Conservation (phyloP, 2,113 vertebrate genomes). For the Octodon degus region DNA sequence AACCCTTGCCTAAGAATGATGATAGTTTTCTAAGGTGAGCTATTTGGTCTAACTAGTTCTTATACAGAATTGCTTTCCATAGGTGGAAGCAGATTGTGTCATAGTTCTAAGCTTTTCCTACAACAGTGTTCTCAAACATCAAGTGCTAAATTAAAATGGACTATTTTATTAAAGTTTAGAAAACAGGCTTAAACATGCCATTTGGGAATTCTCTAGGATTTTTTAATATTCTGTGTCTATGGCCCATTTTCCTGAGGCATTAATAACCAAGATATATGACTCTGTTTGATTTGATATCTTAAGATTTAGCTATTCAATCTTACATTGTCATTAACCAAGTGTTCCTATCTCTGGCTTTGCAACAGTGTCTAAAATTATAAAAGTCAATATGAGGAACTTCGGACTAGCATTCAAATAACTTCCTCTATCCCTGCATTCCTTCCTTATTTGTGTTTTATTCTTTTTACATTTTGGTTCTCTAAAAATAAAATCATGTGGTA, state of each 20-base stretch:
- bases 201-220: not conserved
- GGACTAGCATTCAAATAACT: not conserved
- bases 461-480: not conserved
- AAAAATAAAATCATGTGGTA: conserved; percentile 54
- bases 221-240: conserved; percentile 1
- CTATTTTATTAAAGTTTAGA: not conserved
- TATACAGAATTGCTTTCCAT: not conserved
- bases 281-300: conserved; percentile 12
- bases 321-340: conserved; percentile 51
- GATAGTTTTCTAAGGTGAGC: not conserved
- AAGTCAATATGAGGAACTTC: conserved; percentile 48
- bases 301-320: conserved; percentile 33
- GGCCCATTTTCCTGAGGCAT: conserved; percentile 3
- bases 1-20: not conserved
- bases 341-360: conserved; percentile 16
- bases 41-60: not conserved
- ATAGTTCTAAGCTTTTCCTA: conserved; percentile 52
- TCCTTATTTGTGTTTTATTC: not conserved
- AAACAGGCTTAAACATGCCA: not conserved
- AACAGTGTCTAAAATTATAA: conserved; percentile 45
- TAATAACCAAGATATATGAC: conserved; percentile 23
- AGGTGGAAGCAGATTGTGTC: not conserved
- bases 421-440: not conserved
- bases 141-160: conserved; percentile 41
- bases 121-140: not conserved